Evolutionary conservation across 2,797 vertebrate species (phyloP).

Genomic region (Hydrolagus colliei): DNA sequence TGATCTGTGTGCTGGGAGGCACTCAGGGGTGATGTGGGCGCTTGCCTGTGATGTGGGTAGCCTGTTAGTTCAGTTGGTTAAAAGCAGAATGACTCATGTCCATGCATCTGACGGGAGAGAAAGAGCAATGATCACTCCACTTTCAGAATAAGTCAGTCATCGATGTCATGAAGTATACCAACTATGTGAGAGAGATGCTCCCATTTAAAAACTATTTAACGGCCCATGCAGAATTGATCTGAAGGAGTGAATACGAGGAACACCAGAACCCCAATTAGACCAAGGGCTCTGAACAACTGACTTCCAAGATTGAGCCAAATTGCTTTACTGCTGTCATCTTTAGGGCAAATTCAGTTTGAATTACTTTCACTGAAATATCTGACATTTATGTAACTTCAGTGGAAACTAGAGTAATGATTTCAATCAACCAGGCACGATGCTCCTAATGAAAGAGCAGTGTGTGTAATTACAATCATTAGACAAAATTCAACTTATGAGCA

Average conservation of each 20-base stretch:
- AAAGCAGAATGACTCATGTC: background rate
- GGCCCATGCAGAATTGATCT: background rate
- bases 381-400: background rate
- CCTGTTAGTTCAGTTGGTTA: background rate
- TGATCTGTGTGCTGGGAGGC: background rate
- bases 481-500: background rate
- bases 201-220: background rate
- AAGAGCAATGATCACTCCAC: background rate
- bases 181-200: background rate
- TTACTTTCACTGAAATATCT: background rate
- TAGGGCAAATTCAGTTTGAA: background rate
- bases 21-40: background rate
- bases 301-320: background rate
- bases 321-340: background rate
- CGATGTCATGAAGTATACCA: background rate
- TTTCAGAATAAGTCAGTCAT: background rate
- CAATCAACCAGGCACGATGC: background rate
- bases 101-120: background rate
- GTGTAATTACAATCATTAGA: conserved; percentile 3
- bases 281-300: background rate
- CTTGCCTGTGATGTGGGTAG: background rate
- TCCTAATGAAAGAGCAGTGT: conserved; percentile 2
- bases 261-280: background rate
- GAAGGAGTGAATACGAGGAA: background rate
- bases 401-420: background rate